Evolutionary conservation across 2,888 invertebrate genomes (phyloP), one percentile per base, ranked within the genome.

Genomic region (Hartigia nigra): DNA sequence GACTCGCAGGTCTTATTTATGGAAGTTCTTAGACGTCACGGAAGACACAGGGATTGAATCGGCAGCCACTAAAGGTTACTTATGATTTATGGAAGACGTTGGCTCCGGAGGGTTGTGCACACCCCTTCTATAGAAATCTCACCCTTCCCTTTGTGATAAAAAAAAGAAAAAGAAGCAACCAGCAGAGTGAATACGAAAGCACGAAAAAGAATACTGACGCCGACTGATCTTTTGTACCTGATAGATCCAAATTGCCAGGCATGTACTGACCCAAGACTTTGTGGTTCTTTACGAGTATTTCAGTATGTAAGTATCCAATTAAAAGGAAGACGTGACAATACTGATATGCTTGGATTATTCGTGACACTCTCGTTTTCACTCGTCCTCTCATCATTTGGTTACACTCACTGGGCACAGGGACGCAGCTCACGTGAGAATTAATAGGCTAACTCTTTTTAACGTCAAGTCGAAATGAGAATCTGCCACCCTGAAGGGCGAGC

Each of bases 361-460:
- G 86, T 81, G 86, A 86, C 86, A 88, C 87, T 88, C 84, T 88
- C 86, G 84, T 89, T 89, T 89, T 89, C 88, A 86, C 88, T 84
- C 72, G 72, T 77, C 78, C 79, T 76, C 83, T 81, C 84, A 83
- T 85, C 81, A 84, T 85, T 82, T 81, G 82, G 87, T 88, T 84
- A 88, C 87, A 88, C 85, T 83, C 77, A 31, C 79, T 83, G 83
- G 82, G 36, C 86, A 75, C 87, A 86, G 88, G 86, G 86, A 85
- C 86, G 87, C 84, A 86, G 74, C 76, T 11, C 34, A n/a, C 55
- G 55, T 55, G 55, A 55, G 55, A 55, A 55, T 23, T 9, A 55
- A 55, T 23, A 55, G 23, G 23, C 55, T 9, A 55, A 23, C 2
- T 55, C 55, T 55, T 55, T 55, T 23, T 14, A 9, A 55, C 23